Conservation (phyloP, 1,140 invertebrate species). For the Caenorhabditis briggsae region DNA sequence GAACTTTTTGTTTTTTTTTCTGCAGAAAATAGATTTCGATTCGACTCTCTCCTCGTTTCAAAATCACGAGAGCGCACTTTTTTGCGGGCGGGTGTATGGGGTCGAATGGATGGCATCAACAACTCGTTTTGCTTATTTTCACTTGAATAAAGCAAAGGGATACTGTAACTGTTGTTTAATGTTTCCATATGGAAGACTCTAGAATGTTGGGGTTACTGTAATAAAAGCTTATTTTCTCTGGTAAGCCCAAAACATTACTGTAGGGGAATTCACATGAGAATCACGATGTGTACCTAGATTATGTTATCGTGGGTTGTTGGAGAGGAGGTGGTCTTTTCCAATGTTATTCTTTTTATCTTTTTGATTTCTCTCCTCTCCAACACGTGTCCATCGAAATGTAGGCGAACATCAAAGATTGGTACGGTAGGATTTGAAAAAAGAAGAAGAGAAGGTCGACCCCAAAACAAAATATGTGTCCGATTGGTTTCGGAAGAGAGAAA, state of each 20-base stretch:
- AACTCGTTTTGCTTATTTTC: slow-evolving; percentile 43
- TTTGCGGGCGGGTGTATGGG: background rate
- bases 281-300: slow-evolving; percentile 25
- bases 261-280: slow-evolving; percentile 11
- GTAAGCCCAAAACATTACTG: no score
- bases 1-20: slow-evolving; percentile 33
- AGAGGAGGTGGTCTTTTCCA: background rate
- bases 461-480: slow-evolving; percentile 12
- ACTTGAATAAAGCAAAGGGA: background rate
- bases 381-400: slow-evolving; percentile 38
- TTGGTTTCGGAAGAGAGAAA: slow-evolving; percentile 8
- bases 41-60: background rate
- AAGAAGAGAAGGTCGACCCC: slow-evolving; percentile 1
- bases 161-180: background rate
- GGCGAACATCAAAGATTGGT: slow-evolving; percentile 42
- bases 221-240: no score
- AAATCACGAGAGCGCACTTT: slow-evolving; percentile 51
- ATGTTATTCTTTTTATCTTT: slow-evolving; percentile 23
- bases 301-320: background rate
- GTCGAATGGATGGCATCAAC: slow-evolving; percentile 23
- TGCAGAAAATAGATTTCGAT: background rate
- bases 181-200: background rate
- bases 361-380: slow-evolving; percentile 11
- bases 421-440: slow-evolving; percentile 14
- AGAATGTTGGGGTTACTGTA: background rate